A percentile compares a stretch with the other conserved stretches of the same genome.
Conservation (phyloP, 2,888 invertebrate genomes). For the Metellina segmentata region DNA sequence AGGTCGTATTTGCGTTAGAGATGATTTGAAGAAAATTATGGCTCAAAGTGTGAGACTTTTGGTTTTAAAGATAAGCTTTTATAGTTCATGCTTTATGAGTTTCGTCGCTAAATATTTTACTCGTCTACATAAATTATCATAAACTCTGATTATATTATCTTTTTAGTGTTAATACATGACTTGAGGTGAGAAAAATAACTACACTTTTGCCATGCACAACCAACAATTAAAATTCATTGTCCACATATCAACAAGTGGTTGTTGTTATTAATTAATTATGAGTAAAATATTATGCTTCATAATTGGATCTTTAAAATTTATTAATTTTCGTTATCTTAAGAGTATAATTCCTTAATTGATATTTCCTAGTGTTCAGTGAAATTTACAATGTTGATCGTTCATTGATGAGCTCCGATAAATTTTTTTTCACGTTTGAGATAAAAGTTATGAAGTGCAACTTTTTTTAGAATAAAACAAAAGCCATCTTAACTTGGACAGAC, state of each 20-base stretch:
- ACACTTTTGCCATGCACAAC: background rate
- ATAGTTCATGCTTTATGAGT: slow-evolving; percentile 25
- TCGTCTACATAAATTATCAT: background rate
- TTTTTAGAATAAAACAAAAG: too few species aligned
- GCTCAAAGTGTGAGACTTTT: background rate
- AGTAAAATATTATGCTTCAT: background rate
- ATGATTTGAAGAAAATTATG: slow-evolving; percentile 34
- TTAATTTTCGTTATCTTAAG: too few species aligned
- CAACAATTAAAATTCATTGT: background rate
- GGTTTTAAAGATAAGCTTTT: slow-evolving; percentile 35
- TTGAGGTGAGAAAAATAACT: background rate
- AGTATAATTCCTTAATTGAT: too few species aligned
- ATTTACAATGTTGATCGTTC: too few species aligned
- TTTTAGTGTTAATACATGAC: background rate
- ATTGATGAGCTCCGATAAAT: too few species aligned
- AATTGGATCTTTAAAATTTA: background rate
- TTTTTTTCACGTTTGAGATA: too few species aligned
- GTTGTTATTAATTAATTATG: background rate
- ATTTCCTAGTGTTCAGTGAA: too few species aligned
- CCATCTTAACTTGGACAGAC: too few species aligned
- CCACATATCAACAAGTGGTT: background rate
- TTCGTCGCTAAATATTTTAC: slow-evolving; percentile 18
- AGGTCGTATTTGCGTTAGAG: slow-evolving; percentile 18
- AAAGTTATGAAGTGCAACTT: too few species aligned
- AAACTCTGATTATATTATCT: background rate